phyloP scores from a whole-genome alignment of 2,797 vertebrate genomes.

The Zenarchopterus dispar region DNA sequence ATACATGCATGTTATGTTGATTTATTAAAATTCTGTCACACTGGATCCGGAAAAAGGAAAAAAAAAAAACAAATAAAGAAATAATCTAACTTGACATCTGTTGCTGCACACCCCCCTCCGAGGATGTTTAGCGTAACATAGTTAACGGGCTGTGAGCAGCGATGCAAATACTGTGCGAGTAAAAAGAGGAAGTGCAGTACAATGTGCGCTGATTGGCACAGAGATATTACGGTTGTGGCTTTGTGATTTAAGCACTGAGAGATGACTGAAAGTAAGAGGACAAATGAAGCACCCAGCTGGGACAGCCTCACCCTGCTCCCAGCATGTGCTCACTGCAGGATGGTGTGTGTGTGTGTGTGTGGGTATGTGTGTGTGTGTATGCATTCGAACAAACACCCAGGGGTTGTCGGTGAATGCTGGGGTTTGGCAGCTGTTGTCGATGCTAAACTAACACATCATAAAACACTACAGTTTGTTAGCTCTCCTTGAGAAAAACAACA shows the following conservation, averaged over 20 bases:
- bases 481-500: slow-evolving; percentile 29
- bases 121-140: neutral
- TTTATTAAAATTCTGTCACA: too few species aligned
- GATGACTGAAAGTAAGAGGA: slow-evolving; percentile 20
- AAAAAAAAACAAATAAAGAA: neutral
- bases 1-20: too few species aligned
- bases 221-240: neutral
- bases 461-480: slow-evolving; percentile 39
- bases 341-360: slow-evolving; percentile 13
- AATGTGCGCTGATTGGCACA: slow-evolving; percentile 4
- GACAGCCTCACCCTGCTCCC: slow-evolving; percentile 41
- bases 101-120: slow-evolving; percentile 2
- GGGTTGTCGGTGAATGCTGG: slow-evolving; percentile 37
- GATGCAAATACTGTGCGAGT: slow-evolving; percentile 23
- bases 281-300: slow-evolving; percentile 49
- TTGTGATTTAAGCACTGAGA: slow-evolving; percentile 23
- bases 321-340: slow-evolving; percentile 44
- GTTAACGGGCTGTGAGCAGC: slow-evolving; percentile 5
- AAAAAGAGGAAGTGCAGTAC: slow-evolving; percentile 30
- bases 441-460: slow-evolving; percentile 21
- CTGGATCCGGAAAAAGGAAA: too few species aligned
- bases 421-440: slow-evolving; percentile 17
- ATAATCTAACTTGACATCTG: slow-evolving; percentile 5
- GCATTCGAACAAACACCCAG: slow-evolving; percentile 17
- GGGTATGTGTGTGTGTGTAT: neutral